These are phyloP conservation scores for Meleagris gallopavo DNA, from an alignment of 2,113 vertebrate genomes.

Conservation along the genomic window DNA sequence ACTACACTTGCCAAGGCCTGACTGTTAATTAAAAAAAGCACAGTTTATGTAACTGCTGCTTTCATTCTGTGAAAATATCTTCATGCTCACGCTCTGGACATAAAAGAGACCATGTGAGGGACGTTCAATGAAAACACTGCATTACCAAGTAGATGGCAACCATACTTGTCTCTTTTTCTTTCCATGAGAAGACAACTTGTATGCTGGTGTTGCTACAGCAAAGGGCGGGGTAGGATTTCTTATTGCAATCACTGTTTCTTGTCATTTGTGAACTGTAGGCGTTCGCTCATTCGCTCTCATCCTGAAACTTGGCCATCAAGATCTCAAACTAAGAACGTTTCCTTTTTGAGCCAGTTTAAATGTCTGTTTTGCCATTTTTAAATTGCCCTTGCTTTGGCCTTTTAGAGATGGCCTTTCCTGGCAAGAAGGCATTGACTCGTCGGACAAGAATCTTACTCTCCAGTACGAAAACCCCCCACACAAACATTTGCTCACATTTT, in stretches of 20 bases:
- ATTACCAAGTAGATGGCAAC: not conserved
- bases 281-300: not conserved
- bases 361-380: not conserved
- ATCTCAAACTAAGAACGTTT: not conserved
- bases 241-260: conserved; percentile 3
- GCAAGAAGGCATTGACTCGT: not conserved
- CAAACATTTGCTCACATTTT: not conserved
- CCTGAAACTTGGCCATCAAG: not conserved
- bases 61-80: not conserved
- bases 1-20: not conserved
- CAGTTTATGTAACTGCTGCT: not conserved
- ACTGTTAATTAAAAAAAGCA: not conserved
- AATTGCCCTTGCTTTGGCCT: not conserved
- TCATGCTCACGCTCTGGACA: not conserved
- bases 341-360: not conserved
- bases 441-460: not conserved
- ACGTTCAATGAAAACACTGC: not conserved
- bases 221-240: conserved; percentile 13
- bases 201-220: not conserved
- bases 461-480: not conserved
- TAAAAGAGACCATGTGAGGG: not conserved
- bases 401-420: not conserved
- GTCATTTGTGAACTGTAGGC: not conserved
- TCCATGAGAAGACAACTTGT: not conserved
- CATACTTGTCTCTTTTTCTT: not conserved